Base-by-base conservation (phyloP, 2,113 vertebrate genomes). In the Collichthys lucidus region DNA sequence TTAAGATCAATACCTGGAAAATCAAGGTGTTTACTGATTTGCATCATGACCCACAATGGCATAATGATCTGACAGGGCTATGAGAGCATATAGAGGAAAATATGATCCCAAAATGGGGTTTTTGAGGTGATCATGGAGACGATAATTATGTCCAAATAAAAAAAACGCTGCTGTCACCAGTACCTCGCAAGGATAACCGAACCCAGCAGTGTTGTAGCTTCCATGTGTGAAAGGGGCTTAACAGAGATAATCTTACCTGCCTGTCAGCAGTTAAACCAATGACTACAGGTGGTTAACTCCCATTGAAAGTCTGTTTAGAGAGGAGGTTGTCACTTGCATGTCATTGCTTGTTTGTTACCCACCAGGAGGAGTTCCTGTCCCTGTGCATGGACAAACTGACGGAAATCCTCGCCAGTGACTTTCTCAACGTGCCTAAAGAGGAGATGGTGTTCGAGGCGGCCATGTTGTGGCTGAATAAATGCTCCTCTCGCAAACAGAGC, bases 281-380 rank as follows among this genome's bases (percentile, higher is more conserved):
- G 5, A 11, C 47, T 46, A 14, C 44, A 35, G n/a, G 42, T 70
- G 71, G 70, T 71, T 65, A 42, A 10, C 64, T 29, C 10, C 8
- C 5, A 14, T 35, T 7, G 22, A 35, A 26, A 1, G 56, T 56
- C 40, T 50, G 19, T 56, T 42, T 40, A n/a, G 3, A 26, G 16
- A 47, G 49, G 5, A 44, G 31, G 20, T 16, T 47, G 2, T 63
- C 12, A 24, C 12, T 40, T 20, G 35, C 15, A 11, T 5, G 4
- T 47, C 4, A 11, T 22, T n/a, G 19, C 12, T 42, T 24, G 2
- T 26, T 31, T 64, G 5, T 29, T 20, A 7, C 50, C 65, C 24
- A 17, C 11, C 83, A 96, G 95, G 95, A 96, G 86, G 95, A 96
- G 86, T 96, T 96, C 61, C 87, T 94, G 14, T 95, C 95, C 17